Evolutionary conservation across 2,888 invertebrate species (phyloP), one percentile per base, ranked within the genome.

Genomic region (Xestia ashworthii): DNA sequence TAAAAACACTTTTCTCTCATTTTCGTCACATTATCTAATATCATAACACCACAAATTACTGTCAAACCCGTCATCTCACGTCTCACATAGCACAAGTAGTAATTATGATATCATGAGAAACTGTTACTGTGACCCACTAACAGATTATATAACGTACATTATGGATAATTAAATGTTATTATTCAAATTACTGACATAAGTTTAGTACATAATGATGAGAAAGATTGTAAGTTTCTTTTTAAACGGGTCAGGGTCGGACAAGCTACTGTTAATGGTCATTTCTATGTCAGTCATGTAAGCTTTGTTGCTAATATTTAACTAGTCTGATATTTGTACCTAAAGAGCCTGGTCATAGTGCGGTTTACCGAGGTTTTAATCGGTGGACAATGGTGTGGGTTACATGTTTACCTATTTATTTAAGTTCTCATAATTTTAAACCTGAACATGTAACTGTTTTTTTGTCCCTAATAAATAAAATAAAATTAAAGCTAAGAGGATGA

Each of bases 31-130:
- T 46, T 53, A 64, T 14, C 25, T 4, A 16, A 32, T 14, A 67
- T 58, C 66, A 41, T 58, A 8, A 32, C 38, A 77, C 60, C 60
- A 65, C 44, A 70, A 70, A 85, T 86, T 82, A 83, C 77, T 55
- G 71, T 74, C 71, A 71, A 53, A 14, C 62, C 62, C 14, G 19
- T 22, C 50, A 74, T 68, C 64, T 64, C n/a, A 71, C 53, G 50
- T 71, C 66, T 67, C 14, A 38, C 60, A 8, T 16, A 50, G 19
- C 38, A 78, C 67, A 81, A 19, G 69, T 25, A 16, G 32, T 66
- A 79, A 79, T 85, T 77, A 79, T 85, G 74, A 74, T 68, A 50
- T 66, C 66, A 79, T 78, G 74, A 66, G 72, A 71, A 78, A 79
- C 38, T 78, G 53, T 76, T 67, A 60, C 65, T 64, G 19, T 70